Base-by-base conservation (phyloP, 2,888 invertebrate genomes). In the Ophion costatus region DNA sequence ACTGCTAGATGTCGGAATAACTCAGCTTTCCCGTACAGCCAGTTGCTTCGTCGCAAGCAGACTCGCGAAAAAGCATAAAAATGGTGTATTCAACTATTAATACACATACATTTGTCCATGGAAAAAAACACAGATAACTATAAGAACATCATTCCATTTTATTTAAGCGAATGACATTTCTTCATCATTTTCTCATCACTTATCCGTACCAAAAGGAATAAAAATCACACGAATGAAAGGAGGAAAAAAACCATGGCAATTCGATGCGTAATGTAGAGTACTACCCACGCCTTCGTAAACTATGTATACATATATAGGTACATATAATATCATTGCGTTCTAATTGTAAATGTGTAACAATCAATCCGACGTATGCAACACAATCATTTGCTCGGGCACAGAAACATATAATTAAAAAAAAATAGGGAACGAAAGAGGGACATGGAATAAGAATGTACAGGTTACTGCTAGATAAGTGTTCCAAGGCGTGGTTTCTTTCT, bases 391-490 rank as follows among this genome's bases (percentile, higher is more conserved):
- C 38, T 67, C 64, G 71, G 45, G 73, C 57, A 80, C 73, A 38
- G n/a, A 38, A 45, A 76, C 76, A 56, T 42, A 20, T 71, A 83
- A 56, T 33, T n/a, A 82, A 78, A 82, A 78, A 83, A 29, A 75
- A 70, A 29, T 29, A 71, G 75, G 78, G 66, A 74, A 82, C 38
- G 69, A 77, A 76, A 81, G 79, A 67, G 84, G 84, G 81, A 70
- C 76, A 77, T 82, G 82, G 82, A 86, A 86, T 82, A 80, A 85
- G 85, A 86, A 75, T 82, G 63, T 86, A 86, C 82, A 76, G 78
- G 77, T 77, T 57, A 74, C 81, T 81, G 77, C 82, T 79, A 84
- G 64, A 87, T 82, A 74, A 82, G 59, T 75, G 51, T 86, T 86
- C 70, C 83, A 66, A 85, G 67, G 84, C 84, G 66, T 71, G 70